Base-by-base conservation (phyloP, 1,140 invertebrate species). In the Ectropis grisescens region DNA sequence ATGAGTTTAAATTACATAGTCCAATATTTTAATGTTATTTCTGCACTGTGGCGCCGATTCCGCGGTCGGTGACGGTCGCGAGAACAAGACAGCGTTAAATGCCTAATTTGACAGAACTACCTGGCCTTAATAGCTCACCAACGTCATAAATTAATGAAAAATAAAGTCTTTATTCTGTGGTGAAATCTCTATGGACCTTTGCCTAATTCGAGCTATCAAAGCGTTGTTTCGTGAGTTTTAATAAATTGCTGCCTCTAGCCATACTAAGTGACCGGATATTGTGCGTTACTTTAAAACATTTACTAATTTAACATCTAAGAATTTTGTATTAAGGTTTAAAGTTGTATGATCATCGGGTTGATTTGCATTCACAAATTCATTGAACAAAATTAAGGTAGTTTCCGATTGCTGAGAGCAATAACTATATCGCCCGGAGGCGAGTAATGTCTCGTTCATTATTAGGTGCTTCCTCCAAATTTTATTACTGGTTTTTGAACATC, bases 321-420 rank as follows among this genome's bases (percentile, higher is more conserved):
- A 1, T 11, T 0, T 10, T 1, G 6, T 2, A 8, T 30, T 52
- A 51, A 31, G 24, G 29, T 42, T 16, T 11, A 37, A 24, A 37
- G 43, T 58, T 29, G 6, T 12, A 41, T 34, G 29, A 3, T 13
- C 2, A 0, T 7, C 1, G 7, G 23, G 12, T 27, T 51, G 55
- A 67, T 70, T 72, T 71, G 61, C 59, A 76, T 76, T 58, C 50
- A 53, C 48, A 55, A 71, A 71, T 61, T 64, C 66, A 69, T 62
- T 69, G 58, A 70, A 52, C 50, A 64, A 70, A 76, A 70, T 72
- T 69, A 59, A 66, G 58, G 59, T 45, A 56, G 61, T 69, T 61
- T 67, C 50, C 61, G 68, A 69, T 66, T 56, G 56, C 49, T 46
- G 38, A 55, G 41, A 59, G 60, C 54, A 57, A 57, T 57, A 67